Evolutionary conservation across 2,113 vertebrate species (phyloP).

Genomic region (Anolis sagrei): DNA sequence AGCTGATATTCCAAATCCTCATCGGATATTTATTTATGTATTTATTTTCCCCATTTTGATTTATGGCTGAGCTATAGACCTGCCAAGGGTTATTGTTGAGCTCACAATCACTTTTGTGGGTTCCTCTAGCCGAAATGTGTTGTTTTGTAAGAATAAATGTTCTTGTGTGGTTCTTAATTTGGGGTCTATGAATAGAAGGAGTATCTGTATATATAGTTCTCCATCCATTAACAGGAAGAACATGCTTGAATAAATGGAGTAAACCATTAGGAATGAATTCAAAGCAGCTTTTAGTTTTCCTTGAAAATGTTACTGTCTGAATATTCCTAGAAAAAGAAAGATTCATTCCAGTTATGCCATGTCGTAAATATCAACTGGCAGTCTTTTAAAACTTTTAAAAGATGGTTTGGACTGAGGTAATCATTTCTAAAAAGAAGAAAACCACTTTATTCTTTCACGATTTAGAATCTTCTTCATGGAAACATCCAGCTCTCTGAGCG

Average conservation of each 20-base stretch:
- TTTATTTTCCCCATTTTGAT: too few species aligned
- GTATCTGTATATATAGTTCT: not conserved
- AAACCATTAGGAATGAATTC: not conserved
- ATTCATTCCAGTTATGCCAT: not conserved
- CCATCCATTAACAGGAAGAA: not conserved
- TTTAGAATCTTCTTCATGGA: constrained; percentile 17
- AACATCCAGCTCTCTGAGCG: not conserved
- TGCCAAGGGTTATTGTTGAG: too few species aligned
- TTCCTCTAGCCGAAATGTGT: too few species aligned
- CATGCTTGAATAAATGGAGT: not conserved
- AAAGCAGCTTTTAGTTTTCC: not conserved
- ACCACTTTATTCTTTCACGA: not conserved
- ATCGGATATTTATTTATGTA: too few species aligned
- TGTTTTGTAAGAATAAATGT: too few species aligned
- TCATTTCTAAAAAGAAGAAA: not conserved
- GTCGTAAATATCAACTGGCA: not conserved
- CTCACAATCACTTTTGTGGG: too few species aligned
- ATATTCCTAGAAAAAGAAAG: not conserved
- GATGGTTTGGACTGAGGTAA: not conserved
- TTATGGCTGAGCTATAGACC: too few species aligned
- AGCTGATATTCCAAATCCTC: too few species aligned
- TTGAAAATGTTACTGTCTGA: not conserved
- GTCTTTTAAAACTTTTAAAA: not conserved
- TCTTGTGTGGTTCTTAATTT: not conserved
- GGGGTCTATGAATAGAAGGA: not conserved